Conservation (phyloP, 1,140 invertebrate genomes). For the Mercenaria mercenaria region DNA sequence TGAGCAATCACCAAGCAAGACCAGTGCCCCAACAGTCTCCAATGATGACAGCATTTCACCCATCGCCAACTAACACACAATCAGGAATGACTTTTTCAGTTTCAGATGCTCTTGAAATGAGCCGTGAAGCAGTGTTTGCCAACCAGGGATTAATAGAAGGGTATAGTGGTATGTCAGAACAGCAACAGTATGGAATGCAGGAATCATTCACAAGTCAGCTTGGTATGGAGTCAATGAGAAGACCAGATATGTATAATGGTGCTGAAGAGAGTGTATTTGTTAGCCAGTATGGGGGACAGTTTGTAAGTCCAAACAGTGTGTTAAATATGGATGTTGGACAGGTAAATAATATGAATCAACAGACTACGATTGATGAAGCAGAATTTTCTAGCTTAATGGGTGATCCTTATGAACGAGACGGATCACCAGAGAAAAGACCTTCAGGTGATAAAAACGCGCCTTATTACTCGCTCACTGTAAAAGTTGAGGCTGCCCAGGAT, state of each 20-base stretch:
- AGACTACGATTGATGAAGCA: slow-evolving; percentile 75
- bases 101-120: slow-evolving; percentile 64
- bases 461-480: slow-evolving; percentile 55
- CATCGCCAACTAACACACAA: slow-evolving; percentile 35
- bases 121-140: slow-evolving; percentile 44
- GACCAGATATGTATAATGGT: slow-evolving; percentile 39
- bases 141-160: slow-evolving; percentile 48
- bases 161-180: background rate
- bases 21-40: slow-evolving; percentile 49
- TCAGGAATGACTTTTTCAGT: slow-evolving; percentile 43
- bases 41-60: slow-evolving; percentile 40
- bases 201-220: slow-evolving; percentile 51
- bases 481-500: slow-evolving; percentile 66
- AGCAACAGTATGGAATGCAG: slow-evolving; percentile 13
- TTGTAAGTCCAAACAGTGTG: slow-evolving; percentile 58
- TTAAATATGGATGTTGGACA: slow-evolving; percentile 48
- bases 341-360: background rate
- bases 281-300: slow-evolving; percentile 48
- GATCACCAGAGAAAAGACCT: slow-evolving; percentile 48
- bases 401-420: slow-evolving; percentile 40
- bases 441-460: slow-evolving; percentile 69
- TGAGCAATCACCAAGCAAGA: slow-evolving; percentile 13
- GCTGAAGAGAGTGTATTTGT: slow-evolving; percentile 54
- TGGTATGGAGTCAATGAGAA: slow-evolving; percentile 25
- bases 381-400: slow-evolving; percentile 75